These are phyloP conservation scores for Idaea dimidiata DNA, from an alignment of 2,888 invertebrate genomes.

Conservation along the genomic window DNA sequence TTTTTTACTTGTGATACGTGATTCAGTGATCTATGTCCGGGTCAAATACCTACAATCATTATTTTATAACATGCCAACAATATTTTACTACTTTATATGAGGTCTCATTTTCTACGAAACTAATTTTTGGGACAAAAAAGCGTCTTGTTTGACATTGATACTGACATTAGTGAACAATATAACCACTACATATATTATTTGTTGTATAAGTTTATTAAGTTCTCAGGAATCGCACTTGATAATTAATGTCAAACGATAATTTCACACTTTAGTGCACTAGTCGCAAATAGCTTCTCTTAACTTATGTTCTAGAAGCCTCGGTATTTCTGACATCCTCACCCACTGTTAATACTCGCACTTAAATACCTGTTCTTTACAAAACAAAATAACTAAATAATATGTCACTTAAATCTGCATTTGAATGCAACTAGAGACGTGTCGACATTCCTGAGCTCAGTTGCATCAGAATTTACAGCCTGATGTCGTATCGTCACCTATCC, in stretches of 20 bases:
- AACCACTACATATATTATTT: not conserved
- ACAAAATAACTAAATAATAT: conserved; percentile 22
- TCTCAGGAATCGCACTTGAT: not conserved
- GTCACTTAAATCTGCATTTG: conserved; percentile 39
- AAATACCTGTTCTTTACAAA: conserved; percentile 2
- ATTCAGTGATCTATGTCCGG: conserved; percentile 60
- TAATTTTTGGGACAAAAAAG: conserved; percentile 16
- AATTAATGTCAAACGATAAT: not conserved
- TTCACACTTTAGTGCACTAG: not conserved
- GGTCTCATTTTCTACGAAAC: conserved; percentile 1
- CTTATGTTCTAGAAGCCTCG: not conserved
- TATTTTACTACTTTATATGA: conserved; percentile 26
- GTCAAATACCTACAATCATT: conserved; percentile 49
- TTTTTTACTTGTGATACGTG: conserved; percentile 48
- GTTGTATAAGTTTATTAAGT: not conserved
- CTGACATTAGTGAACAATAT: not conserved
- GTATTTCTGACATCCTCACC: not conserved
- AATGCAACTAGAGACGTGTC: conserved; percentile 43
- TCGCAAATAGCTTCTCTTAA: not conserved
- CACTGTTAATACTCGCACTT: not conserved
- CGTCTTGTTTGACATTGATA: conserved; percentile 3
- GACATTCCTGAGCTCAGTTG: conserved; percentile 49
- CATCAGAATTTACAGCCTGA: conserved; percentile 51
- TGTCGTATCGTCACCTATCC: conserved; percentile 49
- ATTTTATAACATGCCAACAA: conserved; percentile 27